Evolutionary conservation across 2,797 vertebrate species (phyloP).

Genomic region (Eptatretus atami): DNA sequence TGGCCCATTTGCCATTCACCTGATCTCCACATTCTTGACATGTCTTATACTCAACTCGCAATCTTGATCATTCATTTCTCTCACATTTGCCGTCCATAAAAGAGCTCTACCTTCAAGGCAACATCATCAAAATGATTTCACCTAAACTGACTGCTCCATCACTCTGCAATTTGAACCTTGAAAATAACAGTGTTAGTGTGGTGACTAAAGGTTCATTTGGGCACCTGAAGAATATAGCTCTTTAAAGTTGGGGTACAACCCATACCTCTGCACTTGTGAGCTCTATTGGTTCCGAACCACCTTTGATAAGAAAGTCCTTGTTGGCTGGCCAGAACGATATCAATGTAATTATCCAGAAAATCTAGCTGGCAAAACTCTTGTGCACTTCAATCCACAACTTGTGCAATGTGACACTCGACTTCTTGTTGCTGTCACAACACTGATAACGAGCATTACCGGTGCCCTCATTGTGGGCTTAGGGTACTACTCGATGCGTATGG

Average conservation of each 20-base stretch:
- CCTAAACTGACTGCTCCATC: neutral
- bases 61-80: neutral
- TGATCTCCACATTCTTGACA: neutral
- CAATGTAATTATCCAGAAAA: neutral
- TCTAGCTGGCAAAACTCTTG: neutral
- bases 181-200: neutral
- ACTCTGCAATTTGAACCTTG: neutral
- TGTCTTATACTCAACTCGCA: neutral
- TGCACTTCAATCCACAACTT: neutral
- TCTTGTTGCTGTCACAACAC: neutral
- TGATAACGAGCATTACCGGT: neutral
- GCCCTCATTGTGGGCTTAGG: neutral
- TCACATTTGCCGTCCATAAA: neutral
- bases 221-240: neutral
- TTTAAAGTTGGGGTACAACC: neutral
- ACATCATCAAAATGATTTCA: neutral
- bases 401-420: conserved; percentile 1
- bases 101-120: conserved; percentile 4
- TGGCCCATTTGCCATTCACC: neutral
- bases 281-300: conserved; percentile 3
- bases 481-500: conserved; percentile 2
- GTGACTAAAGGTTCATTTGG: neutral
- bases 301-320: conserved; percentile 3
- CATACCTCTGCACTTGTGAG: neutral
- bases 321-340: neutral